phyloP scores from a whole-genome alignment of 2,797 vertebrate genomes.

The Notolabrus celidotus region DNA sequence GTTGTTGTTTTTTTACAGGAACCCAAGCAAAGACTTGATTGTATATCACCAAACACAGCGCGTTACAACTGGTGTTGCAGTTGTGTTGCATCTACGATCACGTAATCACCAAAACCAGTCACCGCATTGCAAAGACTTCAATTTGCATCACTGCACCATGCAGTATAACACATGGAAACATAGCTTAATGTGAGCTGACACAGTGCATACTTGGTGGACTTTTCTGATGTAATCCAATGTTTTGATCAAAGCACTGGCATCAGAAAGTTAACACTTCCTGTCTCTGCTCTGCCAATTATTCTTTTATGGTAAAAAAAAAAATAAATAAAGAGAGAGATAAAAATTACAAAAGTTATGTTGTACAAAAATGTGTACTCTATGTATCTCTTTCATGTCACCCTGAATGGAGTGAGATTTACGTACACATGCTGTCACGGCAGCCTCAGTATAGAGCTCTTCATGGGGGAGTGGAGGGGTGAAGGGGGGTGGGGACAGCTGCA shows the following conservation, averaged over 20 bases:
- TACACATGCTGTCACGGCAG: conserved; percentile 36
- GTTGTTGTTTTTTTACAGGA: no score
- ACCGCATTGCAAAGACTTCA: conserved; percentile 8
- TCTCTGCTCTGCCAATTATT: conserved; percentile 1
- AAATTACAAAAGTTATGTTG: not conserved
- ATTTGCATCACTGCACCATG: conserved; percentile 20
- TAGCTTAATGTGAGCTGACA: conserved; percentile 1
- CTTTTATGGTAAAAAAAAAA: conserved; percentile 5
- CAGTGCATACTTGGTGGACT: not conserved
- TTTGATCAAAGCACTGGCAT: not conserved
- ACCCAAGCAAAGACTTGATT: not conserved
- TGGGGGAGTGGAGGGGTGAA: conserved; percentile 14
- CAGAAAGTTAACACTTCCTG: not conserved
- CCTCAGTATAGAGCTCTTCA: conserved; percentile 32
- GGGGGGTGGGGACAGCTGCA: conserved; percentile 60
- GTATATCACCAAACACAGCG: conserved; percentile 9
- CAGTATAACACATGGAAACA: conserved; percentile 2
- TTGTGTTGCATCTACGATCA: conserved; percentile 20
- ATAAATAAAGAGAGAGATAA: conserved; percentile 1
- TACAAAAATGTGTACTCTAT: not conserved
- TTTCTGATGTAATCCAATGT: not conserved
- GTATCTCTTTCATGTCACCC: conserved; percentile 13
- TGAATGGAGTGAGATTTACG: conserved; percentile 36
- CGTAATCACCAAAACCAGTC: conserved; percentile 51
- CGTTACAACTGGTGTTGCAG: conserved; percentile 35